phyloP scores from a whole-genome alignment of 2,888 invertebrate species.

The Pterobdella sp. region DNA sequence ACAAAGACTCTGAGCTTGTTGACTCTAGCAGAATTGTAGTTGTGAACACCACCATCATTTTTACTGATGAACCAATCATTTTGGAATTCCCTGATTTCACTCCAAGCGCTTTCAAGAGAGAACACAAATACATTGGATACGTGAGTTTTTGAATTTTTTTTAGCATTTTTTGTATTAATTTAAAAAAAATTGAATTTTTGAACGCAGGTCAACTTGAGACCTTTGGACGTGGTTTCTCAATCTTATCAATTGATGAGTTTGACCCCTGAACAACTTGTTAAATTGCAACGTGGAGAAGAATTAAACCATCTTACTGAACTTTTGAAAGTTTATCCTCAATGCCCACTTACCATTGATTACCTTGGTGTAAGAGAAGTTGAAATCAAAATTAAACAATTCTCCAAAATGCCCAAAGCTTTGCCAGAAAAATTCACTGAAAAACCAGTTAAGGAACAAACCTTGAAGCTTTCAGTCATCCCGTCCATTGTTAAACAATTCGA shows the following conservation, averaged over 20 bases:
- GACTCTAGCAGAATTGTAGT: neutral
- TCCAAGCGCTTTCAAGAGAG: conserved; percentile 7
- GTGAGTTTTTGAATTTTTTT: too few relatives aligned
- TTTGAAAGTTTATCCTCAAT: neutral
- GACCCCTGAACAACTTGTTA: neutral
- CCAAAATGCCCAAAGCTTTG: neutral
- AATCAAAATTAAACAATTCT: neutral
- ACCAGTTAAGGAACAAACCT: neutral
- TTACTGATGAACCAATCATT: conserved; percentile 1
- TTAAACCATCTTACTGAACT: neutral
- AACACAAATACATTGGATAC: conserved; percentile 4
- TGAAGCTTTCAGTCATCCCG: neutral
- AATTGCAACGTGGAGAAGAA: neutral
- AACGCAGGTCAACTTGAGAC: neutral
- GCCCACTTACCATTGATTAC: conserved; percentile 6
- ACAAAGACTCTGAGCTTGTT: neutral
- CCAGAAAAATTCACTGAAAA: neutral
- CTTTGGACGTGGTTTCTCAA: neutral
- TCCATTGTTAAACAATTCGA: neutral
- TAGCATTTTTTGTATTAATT: too few relatives aligned
- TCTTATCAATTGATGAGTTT: neutral
- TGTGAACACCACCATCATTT: conserved; percentile 6
- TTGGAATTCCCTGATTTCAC: neutral
- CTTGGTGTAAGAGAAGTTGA: neutral
- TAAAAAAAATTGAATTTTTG: neutral